Base-by-base conservation (phyloP, 1,140 invertebrate genomes). In the Temnothorax nylanderi region DNA sequence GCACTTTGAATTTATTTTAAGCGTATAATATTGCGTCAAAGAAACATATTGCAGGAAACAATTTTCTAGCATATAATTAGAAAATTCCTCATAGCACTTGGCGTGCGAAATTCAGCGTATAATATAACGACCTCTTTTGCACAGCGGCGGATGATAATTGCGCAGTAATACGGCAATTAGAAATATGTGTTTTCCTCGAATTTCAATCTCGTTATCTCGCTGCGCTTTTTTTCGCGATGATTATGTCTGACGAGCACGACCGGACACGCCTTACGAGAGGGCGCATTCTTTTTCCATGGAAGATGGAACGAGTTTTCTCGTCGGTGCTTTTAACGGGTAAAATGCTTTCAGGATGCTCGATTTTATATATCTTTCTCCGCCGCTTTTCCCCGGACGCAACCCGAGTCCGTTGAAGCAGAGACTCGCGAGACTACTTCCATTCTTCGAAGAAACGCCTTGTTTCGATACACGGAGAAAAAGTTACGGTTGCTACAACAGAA, bases 281-380 rank as follows among this genome's bases (percentile, higher is more conserved):
- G 78, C 49, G 67, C 78, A 85, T 72, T 86, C 85, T 89, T 90
- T 85, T 90, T 90, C 86, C 78, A 47, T 69, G 54, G 78, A 89
- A 89, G 84, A 89, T 87, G 85, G 88, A 90, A 90, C 85, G 78
- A 89, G 86, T 90, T 90, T 90, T 87, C 88, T 85, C 78, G 54
- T 87, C 75, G 88, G 86, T 89, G 89, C 89, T 90, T 90, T 90
- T 89, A 90, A 90, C 88, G 89, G 89, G 77, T 80, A 85, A 89
- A 90, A 89, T 87, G 89, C 89, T 89, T 89, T 90, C 89, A 90
- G 89, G 85, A 85, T 69, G 85, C 72, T 76, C 78, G 81, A 87
- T 89, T 90, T 85, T 90, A 90, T 90, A 87, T 85, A 86, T 85
- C 80, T 71, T 89, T 84, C 75, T 89, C 51, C 49, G 54, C 65